These are phyloP conservation scores for Brachionichthys hirsutus DNA, from an alignment of 2,113 vertebrate genomes.

Conservation along the genomic window DNA sequence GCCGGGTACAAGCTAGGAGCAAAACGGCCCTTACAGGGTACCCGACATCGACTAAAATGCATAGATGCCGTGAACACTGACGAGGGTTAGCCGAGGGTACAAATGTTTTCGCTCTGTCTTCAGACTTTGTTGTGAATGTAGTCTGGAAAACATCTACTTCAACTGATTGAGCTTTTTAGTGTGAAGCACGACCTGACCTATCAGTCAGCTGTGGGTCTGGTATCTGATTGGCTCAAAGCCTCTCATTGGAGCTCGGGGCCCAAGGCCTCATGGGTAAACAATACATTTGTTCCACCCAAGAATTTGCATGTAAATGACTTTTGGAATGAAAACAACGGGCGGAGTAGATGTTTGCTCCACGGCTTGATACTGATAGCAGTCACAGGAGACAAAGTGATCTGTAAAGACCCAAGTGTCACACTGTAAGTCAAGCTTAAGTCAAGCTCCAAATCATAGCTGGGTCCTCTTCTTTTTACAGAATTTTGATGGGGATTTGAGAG, in stretches of 20 bases:
- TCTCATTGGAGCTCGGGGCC: conserved; percentile 2
- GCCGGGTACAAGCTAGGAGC: background rate
- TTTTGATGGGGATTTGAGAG: no score
- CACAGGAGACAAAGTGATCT: no score
- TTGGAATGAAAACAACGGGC: background rate
- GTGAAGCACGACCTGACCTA: background rate
- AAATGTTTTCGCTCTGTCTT: no score
- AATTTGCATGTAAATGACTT: background rate
- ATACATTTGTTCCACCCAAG: background rate
- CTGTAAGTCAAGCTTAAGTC: no score
- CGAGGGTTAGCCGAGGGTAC: no score
- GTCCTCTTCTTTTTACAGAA: no score
- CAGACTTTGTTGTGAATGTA: conserved; percentile 3
- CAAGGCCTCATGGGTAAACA: background rate
- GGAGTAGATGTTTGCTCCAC: background rate
- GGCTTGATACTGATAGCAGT: background rate
- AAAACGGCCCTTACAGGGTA: background rate
- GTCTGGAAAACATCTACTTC: conserved; percentile 10
- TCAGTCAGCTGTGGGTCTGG: background rate
- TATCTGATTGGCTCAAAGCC: conserved; percentile 1
- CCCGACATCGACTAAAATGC: background rate
- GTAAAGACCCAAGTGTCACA: no score
- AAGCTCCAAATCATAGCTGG: no score
- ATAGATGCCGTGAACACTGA: conserved; percentile 11
- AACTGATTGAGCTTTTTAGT: background rate